Conservation (phyloP, 2,113 vertebrate genomes). For the Gopherus evgoodei region DNA sequence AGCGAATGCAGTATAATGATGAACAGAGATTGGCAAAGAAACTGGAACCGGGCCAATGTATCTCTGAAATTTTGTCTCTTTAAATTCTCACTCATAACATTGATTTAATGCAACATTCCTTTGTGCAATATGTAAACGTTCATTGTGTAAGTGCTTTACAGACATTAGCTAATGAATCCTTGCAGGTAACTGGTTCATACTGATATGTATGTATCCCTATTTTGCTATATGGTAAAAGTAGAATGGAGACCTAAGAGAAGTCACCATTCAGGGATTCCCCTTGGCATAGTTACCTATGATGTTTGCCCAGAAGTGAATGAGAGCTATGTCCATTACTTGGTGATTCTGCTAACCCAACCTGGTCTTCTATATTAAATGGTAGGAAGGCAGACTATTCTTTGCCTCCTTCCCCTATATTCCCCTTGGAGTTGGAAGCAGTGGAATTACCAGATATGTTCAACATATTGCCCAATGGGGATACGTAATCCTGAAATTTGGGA, state of each 20-base stretch:
- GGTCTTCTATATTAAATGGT: background rate
- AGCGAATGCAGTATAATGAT: background rate
- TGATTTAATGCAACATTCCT: rapidly evolving
- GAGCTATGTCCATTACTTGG: background rate
- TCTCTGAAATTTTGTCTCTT: background rate
- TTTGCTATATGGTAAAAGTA: background rate
- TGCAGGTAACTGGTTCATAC: background rate
- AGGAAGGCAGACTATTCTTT: background rate
- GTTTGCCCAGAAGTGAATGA: background rate
- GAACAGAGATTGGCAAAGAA: background rate
- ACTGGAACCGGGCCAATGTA: background rate
- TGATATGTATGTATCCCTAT: background rate
- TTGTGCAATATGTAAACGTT: background rate
- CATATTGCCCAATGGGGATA: background rate
- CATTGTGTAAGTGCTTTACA: background rate
- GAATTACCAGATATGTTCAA: background rate
- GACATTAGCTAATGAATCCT: background rate
- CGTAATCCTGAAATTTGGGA: background rate
- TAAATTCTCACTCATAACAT: rapidly evolving
- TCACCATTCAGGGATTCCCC: background rate
- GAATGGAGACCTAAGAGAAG: background rate
- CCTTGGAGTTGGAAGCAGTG: background rate
- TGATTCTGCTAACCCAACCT: background rate
- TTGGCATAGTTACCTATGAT: background rate
- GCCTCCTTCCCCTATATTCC: background rate